Base-by-base conservation (phyloP, 2,113 vertebrate genomes). In the Semicossyphus pulcher region DNA sequence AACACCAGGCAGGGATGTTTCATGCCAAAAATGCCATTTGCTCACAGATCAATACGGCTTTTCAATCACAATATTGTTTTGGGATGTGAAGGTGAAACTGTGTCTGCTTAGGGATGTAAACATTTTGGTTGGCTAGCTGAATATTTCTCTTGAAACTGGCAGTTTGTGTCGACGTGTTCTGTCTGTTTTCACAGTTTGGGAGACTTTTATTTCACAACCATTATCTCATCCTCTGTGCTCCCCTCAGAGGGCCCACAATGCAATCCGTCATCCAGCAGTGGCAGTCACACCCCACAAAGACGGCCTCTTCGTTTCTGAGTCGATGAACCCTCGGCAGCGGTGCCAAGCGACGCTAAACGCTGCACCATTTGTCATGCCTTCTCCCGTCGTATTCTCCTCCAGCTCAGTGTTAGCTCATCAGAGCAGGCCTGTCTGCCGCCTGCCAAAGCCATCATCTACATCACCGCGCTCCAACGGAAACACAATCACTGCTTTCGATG, bases 401-500 rank as follows among this genome's bases (percentile, higher is more conserved):
- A 64, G 66, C 61, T 3, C 66, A 80, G 79, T 76, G 64, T 80
- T 69, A 54, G 76, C 62, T 75, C 73, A 78, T 75, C 86, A 78
- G 72, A 80, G 61, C 69, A 1, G 53, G 54, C 20, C 78, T 34
- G 76, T 80, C 76, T 74, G 60, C 79, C 12, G 82, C 65, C 80
- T 85, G 86, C 83, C 83, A 88, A 78, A 76, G 57, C 66, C 80
- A 78, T 88, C 80, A 83, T 80, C 82, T 61, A 78, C 76, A 83
- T 78, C 76, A 16, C 65, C 20, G 48, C 69, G 58, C 86, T 85
- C 72, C 78, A 77, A 11, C 45, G 25, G 63, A 79, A 84, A 73
- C 71, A 81, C 72, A 84, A 70, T 79, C 79, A 48, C 72, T 75
- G 76, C 65, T 67, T 77, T 85, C 76, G 72, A 61, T 72, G 76